Evolutionary conservation across 2,113 vertebrate species (phyloP).

Genomic region (Saimiri boliviensis): DNA sequence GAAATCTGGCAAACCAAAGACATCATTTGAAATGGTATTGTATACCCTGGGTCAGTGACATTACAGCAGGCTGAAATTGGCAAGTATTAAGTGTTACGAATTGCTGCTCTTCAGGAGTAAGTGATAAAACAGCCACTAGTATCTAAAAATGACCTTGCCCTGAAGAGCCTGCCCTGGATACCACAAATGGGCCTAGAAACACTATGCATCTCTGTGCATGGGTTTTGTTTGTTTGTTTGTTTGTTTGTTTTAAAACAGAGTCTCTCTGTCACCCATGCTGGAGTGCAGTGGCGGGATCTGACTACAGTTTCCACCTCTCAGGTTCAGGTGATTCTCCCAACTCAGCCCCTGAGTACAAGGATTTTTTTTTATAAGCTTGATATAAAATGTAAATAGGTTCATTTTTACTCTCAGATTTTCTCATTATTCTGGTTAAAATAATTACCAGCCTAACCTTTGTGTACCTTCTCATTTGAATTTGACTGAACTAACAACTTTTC

Average conservation of each 20-base stretch:
- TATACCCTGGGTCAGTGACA: slow-evolving; percentile 9
- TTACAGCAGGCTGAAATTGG: slow-evolving; percentile 41
- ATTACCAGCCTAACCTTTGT: slow-evolving; percentile 11
- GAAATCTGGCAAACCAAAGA: slow-evolving; percentile 65
- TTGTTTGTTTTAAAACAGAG: no score
- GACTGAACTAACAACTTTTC: slow-evolving; percentile 84
- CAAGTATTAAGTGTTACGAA: slow-evolving; percentile 73
- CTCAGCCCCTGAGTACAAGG: slow-evolving; percentile 71
- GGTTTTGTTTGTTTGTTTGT: no score
- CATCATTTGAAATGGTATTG: slow-evolving; percentile 43
- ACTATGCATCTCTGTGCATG: slow-evolving; percentile 68
- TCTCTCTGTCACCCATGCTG: no score
- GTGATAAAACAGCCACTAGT: slow-evolving; percentile 86
- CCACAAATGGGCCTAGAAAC: slow-evolving; percentile 82
- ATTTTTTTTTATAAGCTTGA: background rate
- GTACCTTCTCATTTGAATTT: slow-evolving; percentile 82
- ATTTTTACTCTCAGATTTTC: background rate
- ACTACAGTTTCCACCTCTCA: no score
- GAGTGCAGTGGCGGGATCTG: no score
- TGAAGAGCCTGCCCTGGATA: slow-evolving; percentile 82
- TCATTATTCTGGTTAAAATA: slow-evolving; percentile 51
- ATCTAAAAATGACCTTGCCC: slow-evolving; percentile 84
- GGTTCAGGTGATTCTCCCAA: no score
- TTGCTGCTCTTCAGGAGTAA: slow-evolving; percentile 84
- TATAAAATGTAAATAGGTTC: background rate